Evolutionary conservation across 2,797 vertebrate genomes (phyloP), one percentile per base, ranked within the genome.

Genomic region (Spinibarbus caldwelli): DNA sequence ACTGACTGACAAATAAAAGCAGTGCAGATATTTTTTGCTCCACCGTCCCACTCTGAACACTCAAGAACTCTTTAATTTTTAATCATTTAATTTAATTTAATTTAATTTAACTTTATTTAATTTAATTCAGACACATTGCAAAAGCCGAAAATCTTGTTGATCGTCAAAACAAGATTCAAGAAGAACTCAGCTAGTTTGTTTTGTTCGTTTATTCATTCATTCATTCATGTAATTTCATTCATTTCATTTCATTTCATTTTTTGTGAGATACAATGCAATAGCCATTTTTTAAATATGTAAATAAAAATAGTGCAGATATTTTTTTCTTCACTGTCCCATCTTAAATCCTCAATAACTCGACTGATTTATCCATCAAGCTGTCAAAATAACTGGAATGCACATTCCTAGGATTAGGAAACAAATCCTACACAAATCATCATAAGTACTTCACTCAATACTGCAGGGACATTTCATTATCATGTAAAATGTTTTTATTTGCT

Each of bases 401-500:
- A 62, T 72, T 17, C 6, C 10, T 10, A 59, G 38, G 17, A 45
- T 72, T 31, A 72, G 47, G 7, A 73, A 70, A 62, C 21, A 62
- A 82, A 73, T 38, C 54, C 41, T n/a, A 45, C n/a, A 62, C 41
- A 59, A 75, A 45, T 59, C 68, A 59, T 31, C 26, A 31, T 54
- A 81, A 41, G 68, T 31, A 31, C 38, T 34, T 83, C 11, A 5
- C 54, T 73, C 62, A 80, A 66, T 31, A 68, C 62, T 49, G 62
- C 62, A 64, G 78, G 11, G 41, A 79, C n/a, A 2, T 34, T 79
- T 66, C 41, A 79, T 79, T 64, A 64, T 79, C 41, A 47, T 45
- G 78, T 47, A 47, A 80, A 72, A 73, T 45, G 26, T 45, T 72
- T 64, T 43, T 73, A 41, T 73, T 75, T 62, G 31, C 59, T 15